Base-by-base conservation (phyloP, 2,888 invertebrate genomes). In the Eudemis profundana region DNA sequence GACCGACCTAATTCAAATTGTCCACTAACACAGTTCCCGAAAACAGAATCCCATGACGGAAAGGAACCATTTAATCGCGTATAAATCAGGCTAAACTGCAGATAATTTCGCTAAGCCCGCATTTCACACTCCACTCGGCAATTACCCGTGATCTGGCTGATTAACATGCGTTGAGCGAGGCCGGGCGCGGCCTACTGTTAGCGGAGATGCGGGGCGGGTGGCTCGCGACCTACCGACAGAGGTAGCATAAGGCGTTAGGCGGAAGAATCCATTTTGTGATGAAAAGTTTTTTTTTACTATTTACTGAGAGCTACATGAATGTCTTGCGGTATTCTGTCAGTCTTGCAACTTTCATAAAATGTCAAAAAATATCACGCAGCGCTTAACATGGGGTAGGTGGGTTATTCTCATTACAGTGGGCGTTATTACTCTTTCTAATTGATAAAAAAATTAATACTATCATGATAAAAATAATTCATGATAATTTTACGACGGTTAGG, bases 61-160 rank as follows among this genome's bases (percentile, higher is more conserved):
- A 53, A 69, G 69, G 69, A 74, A 70, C 54, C 29, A 60, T 66
- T 51, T 68, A 63, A 68, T 65, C 71, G 69, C 73, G 75, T 76
- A 82, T 85, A 81, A 83, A 85, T 89, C 85, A 85, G 77, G 79
- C 82, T 84, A 82, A 86, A 86, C 81, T 86, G 85, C 85, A 85
- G 87, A 89, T 89, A 89, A 90, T 90, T 90, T 89, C 81, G 70
- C 69, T 73, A 69, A 73, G 59, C 62, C 71, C 71, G 72, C 73
- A 71, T 63, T 72, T 74, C 77, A 82, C 79, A 79, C 83, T 81
- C 81, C 81, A 86, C 78, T 85, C 84, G 81, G 86, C 90, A 90
- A 90, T 90, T 89, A 89, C 82, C 82, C 78, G 83, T 54, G 65
- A 68, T 68, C 65, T 68, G 68, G 33, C 68, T 68, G 68, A 68